Evolutionary conservation across 2,113 vertebrate genomes (phyloP).

Genomic region (Periophthalmus modestus): DNA sequence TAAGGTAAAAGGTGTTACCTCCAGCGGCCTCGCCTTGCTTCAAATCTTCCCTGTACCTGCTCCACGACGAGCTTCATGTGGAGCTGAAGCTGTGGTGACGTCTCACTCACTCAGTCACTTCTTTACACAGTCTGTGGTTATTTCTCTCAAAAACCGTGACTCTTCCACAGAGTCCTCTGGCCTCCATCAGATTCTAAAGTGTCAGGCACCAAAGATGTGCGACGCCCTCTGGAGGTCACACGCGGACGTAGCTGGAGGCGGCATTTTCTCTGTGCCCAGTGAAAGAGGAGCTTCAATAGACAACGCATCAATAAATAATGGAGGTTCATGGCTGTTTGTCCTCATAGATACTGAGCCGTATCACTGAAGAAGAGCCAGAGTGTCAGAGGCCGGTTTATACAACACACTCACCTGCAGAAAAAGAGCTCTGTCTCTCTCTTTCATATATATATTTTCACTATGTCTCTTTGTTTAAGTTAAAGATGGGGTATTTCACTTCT

Average conservation of each 20-base stretch:
- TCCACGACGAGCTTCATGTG: no score
- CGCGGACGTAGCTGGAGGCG: background rate
- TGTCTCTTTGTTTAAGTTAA: no score
- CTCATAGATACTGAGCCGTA: background rate
- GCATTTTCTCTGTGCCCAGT: background rate
- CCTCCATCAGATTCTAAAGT: background rate
- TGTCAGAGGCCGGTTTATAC: background rate
- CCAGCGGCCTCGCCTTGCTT: no score
- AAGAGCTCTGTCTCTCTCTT: no score
- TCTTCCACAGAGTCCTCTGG: background rate
- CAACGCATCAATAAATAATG: constrained; percentile 12
- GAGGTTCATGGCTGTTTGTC: constrained; percentile 3
- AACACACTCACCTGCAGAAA: no score
- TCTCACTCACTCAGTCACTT: no score
- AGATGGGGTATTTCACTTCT: no score
- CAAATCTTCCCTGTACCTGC: no score
- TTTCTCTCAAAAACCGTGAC: background rate
- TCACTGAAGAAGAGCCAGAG: background rate
- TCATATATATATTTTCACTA: no score
- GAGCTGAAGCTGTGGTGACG: no score
- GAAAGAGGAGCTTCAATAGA: constrained; percentile 3
- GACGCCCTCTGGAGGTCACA: no score
- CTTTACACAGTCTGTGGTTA: background rate
- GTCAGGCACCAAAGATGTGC: background rate
- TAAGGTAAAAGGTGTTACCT: no score